Percentiles rank a stretch among this genome's conserved stretches.
Conservation (phyloP, 2,888 invertebrate genomes). For the Gymnoscelis rufifasciata region DNA sequence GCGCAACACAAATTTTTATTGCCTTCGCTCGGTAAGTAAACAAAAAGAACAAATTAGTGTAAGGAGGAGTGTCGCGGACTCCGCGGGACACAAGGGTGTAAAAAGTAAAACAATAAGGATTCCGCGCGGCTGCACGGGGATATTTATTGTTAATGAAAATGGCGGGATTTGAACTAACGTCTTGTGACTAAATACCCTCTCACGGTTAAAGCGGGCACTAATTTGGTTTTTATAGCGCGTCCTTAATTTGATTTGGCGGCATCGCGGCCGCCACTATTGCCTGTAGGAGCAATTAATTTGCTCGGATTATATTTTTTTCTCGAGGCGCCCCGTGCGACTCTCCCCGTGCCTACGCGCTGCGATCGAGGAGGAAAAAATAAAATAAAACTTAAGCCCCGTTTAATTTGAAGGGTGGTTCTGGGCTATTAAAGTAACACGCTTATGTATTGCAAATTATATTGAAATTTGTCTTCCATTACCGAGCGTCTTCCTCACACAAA, state of each 20-base stretch:
- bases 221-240: conserved; percentile 80
- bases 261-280: conserved; percentile 75
- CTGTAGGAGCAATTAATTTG: conserved; percentile 78
- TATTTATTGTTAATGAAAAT: conserved; percentile 81
- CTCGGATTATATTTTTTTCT: conserved; percentile 75
- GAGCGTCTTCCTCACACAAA: conserved; percentile 78
- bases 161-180: conserved; percentile 79
- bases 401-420: conserved; percentile 81
- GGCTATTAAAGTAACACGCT: conserved; percentile 81
- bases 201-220: conserved; percentile 79
- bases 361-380: conserved; percentile 73
- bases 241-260: conserved; percentile 80
- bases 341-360: conserved; percentile 59
- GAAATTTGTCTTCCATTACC: conserved; percentile 80
- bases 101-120: conserved; percentile 80
- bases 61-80: conserved; percentile 47
- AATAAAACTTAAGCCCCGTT: conserved; percentile 80
- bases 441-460: conserved; percentile 81
- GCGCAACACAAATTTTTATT: conserved; percentile 79
- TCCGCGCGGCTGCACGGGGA: conserved; percentile 73
- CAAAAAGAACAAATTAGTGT: conserved; percentile 75
- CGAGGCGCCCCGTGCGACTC: conserved; percentile 48
- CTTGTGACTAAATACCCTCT: conserved; percentile 80
- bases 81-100: conserved; percentile 76
- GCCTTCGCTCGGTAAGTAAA: conserved; percentile 72